Evolutionary conservation across 2,113 vertebrate genomes (phyloP), one percentile per base, ranked within the genome.

Genomic region (Eleginops maclovinus): DNA sequence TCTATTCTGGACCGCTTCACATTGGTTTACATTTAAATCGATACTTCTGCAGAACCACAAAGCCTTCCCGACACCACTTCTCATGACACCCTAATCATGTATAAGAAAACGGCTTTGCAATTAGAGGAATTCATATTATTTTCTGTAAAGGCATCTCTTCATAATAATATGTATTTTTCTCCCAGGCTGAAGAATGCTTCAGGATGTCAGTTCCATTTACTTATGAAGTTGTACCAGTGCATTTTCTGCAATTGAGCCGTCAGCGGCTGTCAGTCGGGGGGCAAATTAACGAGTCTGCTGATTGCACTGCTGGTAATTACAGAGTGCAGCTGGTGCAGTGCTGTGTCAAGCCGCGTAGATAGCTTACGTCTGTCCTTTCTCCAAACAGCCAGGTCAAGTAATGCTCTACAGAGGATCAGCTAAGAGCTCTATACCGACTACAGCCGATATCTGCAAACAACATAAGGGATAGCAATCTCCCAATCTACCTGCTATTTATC

Each of bases 221-320:
- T 91, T 91, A 91, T 87, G 90, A 92, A 88, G 79, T 85, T 53
- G 82, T 89, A 85, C 65, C 73, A 71, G 53, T 85, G 86, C 89
- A 88, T 92, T 93, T 91, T 90, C 90, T 92, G 87, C 87, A 77
- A 91, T 87, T 83, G 89, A 93, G 88, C 87, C 83, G 79, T 93
- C 90, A 93, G 89, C 70, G 28, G 74, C 90, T 91, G 92, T 90
- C 91, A 94, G 92, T 91, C 92, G 77, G 87, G 77, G 87, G 81
- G 85, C 82, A 91, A 94, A 92, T 93, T 90, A 94, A 93, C 83
- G 87, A 91, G 87, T 82, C 85, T 84, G 89, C 89, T 91, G 93
- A 94, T 94, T 93, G 81, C 89, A 89, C 91, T 90, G 86, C 89
- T 89, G 89, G 89, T 94, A 93, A 95, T 94, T 94, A 91, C 91